These are phyloP conservation scores for Orchesella cincta DNA, from an alignment of 1,140 invertebrate species.

Conservation along the genomic window DNA sequence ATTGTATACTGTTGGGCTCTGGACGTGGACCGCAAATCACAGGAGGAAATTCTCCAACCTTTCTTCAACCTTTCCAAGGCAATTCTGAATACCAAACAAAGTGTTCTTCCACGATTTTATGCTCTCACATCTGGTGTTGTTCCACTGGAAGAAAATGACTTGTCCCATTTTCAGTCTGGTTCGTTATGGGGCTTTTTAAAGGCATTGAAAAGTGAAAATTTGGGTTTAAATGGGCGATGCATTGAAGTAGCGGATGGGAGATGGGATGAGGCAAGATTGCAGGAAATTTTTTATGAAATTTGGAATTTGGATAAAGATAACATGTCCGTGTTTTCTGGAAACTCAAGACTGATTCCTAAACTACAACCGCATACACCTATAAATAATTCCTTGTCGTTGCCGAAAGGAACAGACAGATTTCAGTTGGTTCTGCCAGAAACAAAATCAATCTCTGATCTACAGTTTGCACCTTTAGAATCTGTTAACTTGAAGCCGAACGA, in stretches of 20 bases:
- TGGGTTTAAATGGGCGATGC: neutral
- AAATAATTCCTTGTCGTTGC: neutral
- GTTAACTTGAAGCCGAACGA: neutral
- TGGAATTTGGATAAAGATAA: neutral
- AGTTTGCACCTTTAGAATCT: neutral
- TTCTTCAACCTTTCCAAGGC: slow-evolving; percentile 10
- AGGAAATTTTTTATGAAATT: neutral
- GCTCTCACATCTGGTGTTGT: neutral
- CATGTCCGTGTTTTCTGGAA: neutral
- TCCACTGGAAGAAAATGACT: neutral
- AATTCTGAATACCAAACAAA: neutral
- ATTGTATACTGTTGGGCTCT: slow-evolving; percentile 16
- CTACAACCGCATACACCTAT: neutral
- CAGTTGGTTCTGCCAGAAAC: slow-evolving; percentile 6
- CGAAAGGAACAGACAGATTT: neutral
- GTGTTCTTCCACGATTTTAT: neutral
- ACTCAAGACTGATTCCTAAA: neutral
- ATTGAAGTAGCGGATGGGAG: too few species aligned
- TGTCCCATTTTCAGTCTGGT: neutral
- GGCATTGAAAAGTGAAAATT: neutral
- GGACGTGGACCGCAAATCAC: neutral
- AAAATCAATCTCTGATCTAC: neutral
- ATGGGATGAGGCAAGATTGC: too few species aligned
- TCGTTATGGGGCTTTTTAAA: neutral
- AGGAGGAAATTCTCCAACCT: neutral